Conservation (phyloP, 2,888 invertebrate genomes). For the Lochmaea crataegi region DNA sequence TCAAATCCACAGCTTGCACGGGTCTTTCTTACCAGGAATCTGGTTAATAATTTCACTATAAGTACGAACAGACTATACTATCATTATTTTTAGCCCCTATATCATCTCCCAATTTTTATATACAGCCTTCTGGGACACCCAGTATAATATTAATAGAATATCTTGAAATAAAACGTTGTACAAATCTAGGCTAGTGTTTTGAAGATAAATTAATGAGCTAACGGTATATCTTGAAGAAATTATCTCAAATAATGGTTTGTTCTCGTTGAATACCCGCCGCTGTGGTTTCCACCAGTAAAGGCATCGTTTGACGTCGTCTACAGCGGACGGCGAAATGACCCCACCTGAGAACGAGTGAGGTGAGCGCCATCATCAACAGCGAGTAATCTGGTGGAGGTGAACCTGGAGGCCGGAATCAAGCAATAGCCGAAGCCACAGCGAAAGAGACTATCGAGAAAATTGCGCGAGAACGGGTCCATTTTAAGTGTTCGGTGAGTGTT, state of each 20-base stretch:
- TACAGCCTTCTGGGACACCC: too few relatives aligned
- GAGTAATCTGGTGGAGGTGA: constrained; percentile 12
- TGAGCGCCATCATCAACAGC: constrained; percentile 14
- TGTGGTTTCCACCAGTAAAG: neutral
- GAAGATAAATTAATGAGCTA: too few relatives aligned
- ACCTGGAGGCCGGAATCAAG: constrained; percentile 13
- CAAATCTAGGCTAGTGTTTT: too few relatives aligned
- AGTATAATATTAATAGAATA: too few relatives aligned
- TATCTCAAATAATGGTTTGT: neutral
- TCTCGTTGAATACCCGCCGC: neutral
- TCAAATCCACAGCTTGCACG: too few relatives aligned
- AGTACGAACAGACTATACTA: too few relatives aligned
- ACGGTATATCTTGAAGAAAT: neutral
- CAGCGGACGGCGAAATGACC: constrained; percentile 19
- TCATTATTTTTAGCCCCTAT: too few relatives aligned
- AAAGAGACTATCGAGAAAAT: constrained; percentile 14
- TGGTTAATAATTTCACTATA: too few relatives aligned
- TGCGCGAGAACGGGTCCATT: constrained; percentile 11
- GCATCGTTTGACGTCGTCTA: constrained; percentile 1
- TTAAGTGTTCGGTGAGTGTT: constrained; percentile 10
- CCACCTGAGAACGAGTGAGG: constrained; percentile 25
- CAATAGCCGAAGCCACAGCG: constrained; percentile 7
- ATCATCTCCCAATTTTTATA: too few relatives aligned
- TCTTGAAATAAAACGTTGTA: too few relatives aligned
- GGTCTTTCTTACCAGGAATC: too few relatives aligned